Base-by-base conservation (phyloP, 2,888 invertebrate genomes). In the Trissoscelio sp. region DNA sequence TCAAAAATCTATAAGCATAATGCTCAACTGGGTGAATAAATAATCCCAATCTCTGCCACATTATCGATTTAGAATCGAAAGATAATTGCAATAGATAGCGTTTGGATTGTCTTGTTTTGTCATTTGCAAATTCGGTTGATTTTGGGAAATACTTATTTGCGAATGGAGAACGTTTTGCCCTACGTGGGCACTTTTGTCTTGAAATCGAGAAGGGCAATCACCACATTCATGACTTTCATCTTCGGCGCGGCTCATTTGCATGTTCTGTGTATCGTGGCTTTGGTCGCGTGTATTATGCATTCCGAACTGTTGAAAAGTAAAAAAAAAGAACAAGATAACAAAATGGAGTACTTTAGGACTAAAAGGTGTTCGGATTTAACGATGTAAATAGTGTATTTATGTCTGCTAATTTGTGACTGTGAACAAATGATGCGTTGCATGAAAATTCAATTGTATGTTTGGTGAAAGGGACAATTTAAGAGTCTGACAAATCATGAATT, bases 381-480 rank as follows among this genome's bases (percentile, higher is more conserved):
- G 31, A 46, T 79, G 73, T 79, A 73, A 73, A 79, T 79, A 79
- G 66, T 79, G 79, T 73, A 79, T 60, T 79, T 73, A 73, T 73
- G 51, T 73, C 60, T 14, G 67, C 67, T 66, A 57, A 79, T 79
- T 72, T 72, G 46, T 58, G 46, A 67, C 55, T 60, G 67, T 37
- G 67, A 60, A 67, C 18, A 73, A 70, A 78, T 70, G 64, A 72
- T 39, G 64, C 62, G 48, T 42, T 72, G 64, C 64, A 64, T 70
- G 48, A 48, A 48, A 60, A 69, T 72, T 70, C 12, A 31, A 37
- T n/a, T 44, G 57, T 64, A 70, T 70, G 64, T 78, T 70, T 64
- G 64, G 46, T 57, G 57, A 70, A 62, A 53, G 60, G 53, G 28
- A 69, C n/a, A 42, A 34, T 55, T 48, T 12, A 60, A 75, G 55